phyloP scores from a whole-genome alignment of 2,888 invertebrate species.

The Drosophila siamana region DNA sequence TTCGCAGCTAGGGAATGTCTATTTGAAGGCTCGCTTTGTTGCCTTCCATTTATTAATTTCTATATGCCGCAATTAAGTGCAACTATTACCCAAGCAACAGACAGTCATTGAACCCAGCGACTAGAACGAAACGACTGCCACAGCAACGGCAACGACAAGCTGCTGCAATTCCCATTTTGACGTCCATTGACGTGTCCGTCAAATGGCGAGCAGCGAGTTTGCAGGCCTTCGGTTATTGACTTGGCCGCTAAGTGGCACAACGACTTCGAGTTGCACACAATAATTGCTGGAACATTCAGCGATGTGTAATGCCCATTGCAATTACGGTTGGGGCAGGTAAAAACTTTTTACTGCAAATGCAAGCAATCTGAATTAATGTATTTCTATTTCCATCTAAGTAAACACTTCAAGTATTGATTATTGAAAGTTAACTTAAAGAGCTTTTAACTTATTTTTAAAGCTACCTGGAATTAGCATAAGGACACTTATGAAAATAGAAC shows the following conservation, averaged over 20 bases:
- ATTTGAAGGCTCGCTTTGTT: slow-evolving; percentile 6
- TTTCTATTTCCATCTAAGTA: neutral
- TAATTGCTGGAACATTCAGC: slow-evolving; percentile 37
- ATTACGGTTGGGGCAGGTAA: slow-evolving; percentile 17
- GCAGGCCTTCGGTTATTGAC: slow-evolving; percentile 59
- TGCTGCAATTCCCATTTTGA: slow-evolving; percentile 40
- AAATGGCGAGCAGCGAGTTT: slow-evolving; percentile 45
- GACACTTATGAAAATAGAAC: too few relatives aligned
- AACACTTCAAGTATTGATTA: neutral
- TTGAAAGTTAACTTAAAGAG: neutral
- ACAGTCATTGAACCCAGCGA: slow-evolving; percentile 38
- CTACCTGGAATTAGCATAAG: too few relatives aligned
- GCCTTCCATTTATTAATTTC: slow-evolving; percentile 13
- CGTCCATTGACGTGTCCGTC: slow-evolving; percentile 68
- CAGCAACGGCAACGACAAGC: neutral
- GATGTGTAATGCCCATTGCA: slow-evolving; percentile 27
- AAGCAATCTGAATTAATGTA: neutral
- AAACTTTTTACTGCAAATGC: neutral
- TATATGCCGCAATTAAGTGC: slow-evolving; percentile 4
- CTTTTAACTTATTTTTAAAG: too few relatives aligned
- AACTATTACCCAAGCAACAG: slow-evolving; percentile 1
- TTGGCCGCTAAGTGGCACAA: slow-evolving; percentile 64
- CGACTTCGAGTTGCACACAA: slow-evolving; percentile 59
- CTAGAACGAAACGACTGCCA: neutral
- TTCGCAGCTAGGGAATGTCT: neutral